Evolutionary conservation across 2,113 vertebrate genomes (phyloP).

Genomic region (Melanotaenia duboulayi): DNA sequence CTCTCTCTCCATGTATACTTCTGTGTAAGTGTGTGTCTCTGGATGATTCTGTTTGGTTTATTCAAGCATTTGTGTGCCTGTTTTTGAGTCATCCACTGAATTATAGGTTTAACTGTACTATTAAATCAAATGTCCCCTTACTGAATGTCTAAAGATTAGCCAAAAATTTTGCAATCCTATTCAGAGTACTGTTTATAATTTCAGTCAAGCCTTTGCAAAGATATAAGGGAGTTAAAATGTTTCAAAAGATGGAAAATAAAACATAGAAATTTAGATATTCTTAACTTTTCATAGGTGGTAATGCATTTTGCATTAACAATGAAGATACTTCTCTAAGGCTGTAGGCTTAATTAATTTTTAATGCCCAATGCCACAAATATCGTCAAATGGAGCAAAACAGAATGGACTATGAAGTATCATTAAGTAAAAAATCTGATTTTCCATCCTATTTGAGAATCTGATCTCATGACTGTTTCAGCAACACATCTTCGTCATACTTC

Average conservation of each 20-base stretch:
- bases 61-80: slow-evolving; percentile 46
- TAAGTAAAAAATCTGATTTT: slow-evolving; percentile 60
- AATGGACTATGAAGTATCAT: slow-evolving; percentile 41
- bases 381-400: slow-evolving; percentile 40
- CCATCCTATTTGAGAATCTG: slow-evolving; percentile 43
- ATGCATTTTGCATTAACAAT: background rate
- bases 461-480: slow-evolving; percentile 68
- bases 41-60: slow-evolving; percentile 51
- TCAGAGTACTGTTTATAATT: slow-evolving; percentile 6
- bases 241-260: background rate
- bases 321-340: slow-evolving; percentile 11
- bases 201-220: slow-evolving; percentile 10
- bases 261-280: background rate
- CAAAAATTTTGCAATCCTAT: slow-evolving; percentile 29
- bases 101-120: slow-evolving; percentile 69
- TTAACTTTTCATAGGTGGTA: background rate
- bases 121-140: slow-evolving; percentile 48
- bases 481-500: slow-evolving; percentile 63
- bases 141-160: slow-evolving; percentile 34
- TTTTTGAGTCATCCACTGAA: slow-evolving; percentile 52
- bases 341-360: slow-evolving; percentile 28
- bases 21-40: slow-evolving; percentile 13
- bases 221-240: slow-evolving; percentile 1
- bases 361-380: slow-evolving; percentile 23
- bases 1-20: background rate